Conservation (phyloP, 2,888 invertebrate genomes). For the Dasysyrphus tricinctus region DNA sequence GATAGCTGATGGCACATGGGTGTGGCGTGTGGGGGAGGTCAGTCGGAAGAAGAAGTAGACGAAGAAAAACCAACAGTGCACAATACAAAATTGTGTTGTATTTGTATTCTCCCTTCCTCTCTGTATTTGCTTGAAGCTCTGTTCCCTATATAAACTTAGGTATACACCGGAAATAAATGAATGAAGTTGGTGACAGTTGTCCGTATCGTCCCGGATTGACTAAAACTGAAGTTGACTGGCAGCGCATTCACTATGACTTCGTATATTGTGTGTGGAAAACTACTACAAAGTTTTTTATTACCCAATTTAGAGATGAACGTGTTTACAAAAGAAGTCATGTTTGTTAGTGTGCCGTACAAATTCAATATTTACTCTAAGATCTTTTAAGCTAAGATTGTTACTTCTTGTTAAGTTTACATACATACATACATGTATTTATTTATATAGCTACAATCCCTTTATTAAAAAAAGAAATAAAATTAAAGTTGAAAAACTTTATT, state of each 20-base stretch:
- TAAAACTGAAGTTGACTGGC: constrained; percentile 41
- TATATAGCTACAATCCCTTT: background rate
- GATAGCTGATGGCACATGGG: background rate
- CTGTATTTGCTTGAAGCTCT: constrained; percentile 51
- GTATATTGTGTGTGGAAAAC: constrained; percentile 1
- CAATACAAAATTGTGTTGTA: constrained; percentile 29
- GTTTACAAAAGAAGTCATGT: constrained; percentile 42
- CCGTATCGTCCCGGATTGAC: constrained; percentile 48
- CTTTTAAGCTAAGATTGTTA: constrained; percentile 50
- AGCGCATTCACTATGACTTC: constrained; percentile 16
- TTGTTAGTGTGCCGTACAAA: constrained; percentile 43
- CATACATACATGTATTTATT: background rate
- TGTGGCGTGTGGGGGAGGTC: background rate
- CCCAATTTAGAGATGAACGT: constrained; percentile 44
- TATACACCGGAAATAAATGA: constrained; percentile 65
- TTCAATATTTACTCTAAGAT: constrained; percentile 57
- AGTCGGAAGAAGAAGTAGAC: background rate
- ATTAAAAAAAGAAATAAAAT: constrained; percentile 4
- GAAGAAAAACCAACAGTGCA: constrained; percentile 3
- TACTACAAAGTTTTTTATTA: constrained; percentile 37
- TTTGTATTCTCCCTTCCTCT: constrained; percentile 11
- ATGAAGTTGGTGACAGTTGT: constrained; percentile 61
- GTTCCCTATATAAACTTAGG: constrained; percentile 36
- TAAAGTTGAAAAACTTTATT: constrained; percentile 5
- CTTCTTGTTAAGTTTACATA: constrained; percentile 30